Base-by-base conservation (phyloP, 2,113 vertebrate species). In the Ahaetulla prasina region DNA sequence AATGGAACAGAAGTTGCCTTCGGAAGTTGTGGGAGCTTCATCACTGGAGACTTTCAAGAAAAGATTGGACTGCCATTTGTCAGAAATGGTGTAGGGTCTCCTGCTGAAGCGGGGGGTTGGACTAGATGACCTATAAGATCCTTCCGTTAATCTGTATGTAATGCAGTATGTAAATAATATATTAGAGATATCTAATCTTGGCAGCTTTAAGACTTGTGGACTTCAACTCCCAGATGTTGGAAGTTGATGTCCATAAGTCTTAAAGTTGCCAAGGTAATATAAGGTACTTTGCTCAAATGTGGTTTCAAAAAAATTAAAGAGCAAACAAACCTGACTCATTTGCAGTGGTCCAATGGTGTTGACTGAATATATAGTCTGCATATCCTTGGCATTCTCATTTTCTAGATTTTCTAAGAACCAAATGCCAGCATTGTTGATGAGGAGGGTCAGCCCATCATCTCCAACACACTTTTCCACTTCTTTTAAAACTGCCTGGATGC, bases 281-380 rank as follows among this genome's bases (percentile, higher is more conserved):
- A 74, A 74, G 68, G n/a, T 18, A 74, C 68, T 74, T 35, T 35
- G n/a, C n/a, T 74, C 68, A 74, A 74, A 74, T 39, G n/a, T 35
- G n/a, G n/a, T 39, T 39, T 20, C 27, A 4, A 8, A 20, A 39
- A 39, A 35, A 74, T 68, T 63, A 39, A 80, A 8, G 6, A 80
- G 39, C 20, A 39, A 80, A 80, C 68, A 80, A 80, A 91, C 90
- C 90, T 86, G 90, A 55, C 90, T 91, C 27, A 91, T 85, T 30
- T 60, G 90, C 12, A 57, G 53, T 8, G 84, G 80, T 43, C 80
- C 90, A n/a, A 85, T 57, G 30, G 90, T 91, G 27, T 57, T 91
- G 43, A 27, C 2, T 9, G 90, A 27, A 57, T 91, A 91, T 57
- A 12, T 1, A 2, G 80, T 18, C 11, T 4, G 27, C 90, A 86